A percentile compares a stretch with the other conserved stretches of the same genome.
Conservation (phyloP, 2,888 invertebrate species). For the Agrypnus murinus region DNA sequence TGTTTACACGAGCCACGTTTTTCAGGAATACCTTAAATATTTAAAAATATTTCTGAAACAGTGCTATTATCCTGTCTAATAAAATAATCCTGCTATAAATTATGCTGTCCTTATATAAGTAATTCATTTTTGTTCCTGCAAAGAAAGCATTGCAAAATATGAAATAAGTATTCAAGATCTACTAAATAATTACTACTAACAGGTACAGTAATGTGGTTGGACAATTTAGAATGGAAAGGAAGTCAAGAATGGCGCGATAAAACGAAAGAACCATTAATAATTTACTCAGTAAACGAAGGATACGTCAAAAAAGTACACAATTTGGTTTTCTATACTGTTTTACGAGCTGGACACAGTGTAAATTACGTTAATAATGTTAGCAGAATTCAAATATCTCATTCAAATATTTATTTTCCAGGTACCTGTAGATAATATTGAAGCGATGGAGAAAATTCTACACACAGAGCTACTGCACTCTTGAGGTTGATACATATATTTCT, state of each 20-base stretch:
- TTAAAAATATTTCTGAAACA: too few species aligned
- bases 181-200: conserved; percentile 20
- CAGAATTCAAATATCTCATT: conserved; percentile 2
- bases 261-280: conserved; percentile 77
- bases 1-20: too few species aligned
- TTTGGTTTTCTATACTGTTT: conserved; percentile 85
- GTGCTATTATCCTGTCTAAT: too few species aligned
- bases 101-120: too few species aligned
- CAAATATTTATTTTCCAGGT: conserved; percentile 52
- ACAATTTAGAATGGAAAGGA: conserved; percentile 80
- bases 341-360: conserved; percentile 88
- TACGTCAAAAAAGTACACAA: conserved; percentile 81
- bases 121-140: too few species aligned
- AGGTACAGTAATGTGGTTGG: conserved; percentile 85
- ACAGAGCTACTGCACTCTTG: conserved; percentile 58
- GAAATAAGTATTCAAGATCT: too few species aligned
- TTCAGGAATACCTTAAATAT: too few species aligned
- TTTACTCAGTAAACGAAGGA: conserved; percentile 79
- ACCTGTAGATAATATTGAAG: conserved; percentile 60
- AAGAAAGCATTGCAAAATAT: too few species aligned
- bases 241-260: conserved; percentile 78
- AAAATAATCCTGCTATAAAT: too few species aligned
- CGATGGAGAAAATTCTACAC: conserved; percentile 60
- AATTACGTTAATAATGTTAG: conserved; percentile 51
- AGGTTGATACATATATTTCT: not conserved